Evolutionary conservation across 2,797 vertebrate species (phyloP), one percentile per base, ranked within the genome.

Genomic region (Sebastes hubbsi): DNA sequence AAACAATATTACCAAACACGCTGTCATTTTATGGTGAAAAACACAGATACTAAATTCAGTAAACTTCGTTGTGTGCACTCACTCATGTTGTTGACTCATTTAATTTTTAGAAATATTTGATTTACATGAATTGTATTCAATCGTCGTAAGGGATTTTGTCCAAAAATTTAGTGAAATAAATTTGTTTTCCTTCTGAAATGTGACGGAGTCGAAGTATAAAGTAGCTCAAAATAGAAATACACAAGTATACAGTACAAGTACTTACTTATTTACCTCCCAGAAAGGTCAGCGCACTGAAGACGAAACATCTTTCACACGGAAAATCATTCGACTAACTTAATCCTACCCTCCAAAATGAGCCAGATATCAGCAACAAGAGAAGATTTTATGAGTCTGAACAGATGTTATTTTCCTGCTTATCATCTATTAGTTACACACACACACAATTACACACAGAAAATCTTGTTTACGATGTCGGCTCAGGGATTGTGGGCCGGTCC

Each of bases 391-490:
- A 78, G 24, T 56, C 62, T 72, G 66, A 88, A 73, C 90, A 91
- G 84, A 84, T 92, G 88, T 83, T 78, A 32, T 3, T 25, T 64
- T 74, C 36, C 34, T 77, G 46, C 56, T 67, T 42, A 77, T 78
- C 32, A 78, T 81, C 74, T 85, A 75, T 78, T 81, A 80, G 64
- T 59, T 8, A 86, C 7, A 20, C 65, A 73, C 77, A 64, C 72
- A 80, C 82, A 83, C 52, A 66, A 70, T 7, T 69, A 67, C 67
- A 86, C 7, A 18, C 65, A 25, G 38, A 80, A 84, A 79, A 88
- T 86, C 74, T 80, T 84, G 80, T 90, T 88, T 90, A 86, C 54
- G 79, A 86, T 12, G 72, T 70, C 6, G 64, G 73, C 82, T 82
- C 76, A 65, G n/a, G 65, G 75, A 74, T 49, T 76, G 29, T 11